phyloP scores from a whole-genome alignment of 2,797 vertebrate species.

The Melanogrammus aeglefinus region DNA sequence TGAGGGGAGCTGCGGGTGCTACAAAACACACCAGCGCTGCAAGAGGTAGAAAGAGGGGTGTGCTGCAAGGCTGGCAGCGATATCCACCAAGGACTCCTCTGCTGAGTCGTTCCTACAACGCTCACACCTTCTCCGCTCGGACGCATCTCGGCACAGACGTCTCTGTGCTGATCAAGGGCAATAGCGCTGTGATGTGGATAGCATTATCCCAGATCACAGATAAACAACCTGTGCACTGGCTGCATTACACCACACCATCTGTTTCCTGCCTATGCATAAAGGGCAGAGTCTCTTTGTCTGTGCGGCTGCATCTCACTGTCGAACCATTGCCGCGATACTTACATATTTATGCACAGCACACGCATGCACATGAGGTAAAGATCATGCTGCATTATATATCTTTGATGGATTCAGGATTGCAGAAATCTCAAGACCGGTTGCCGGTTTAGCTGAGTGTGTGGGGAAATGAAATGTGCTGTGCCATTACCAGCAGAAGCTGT shows the following conservation, averaged over 20 bases:
- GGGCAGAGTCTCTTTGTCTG: conserved; percentile 36
- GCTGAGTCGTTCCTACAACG: conserved; percentile 25
- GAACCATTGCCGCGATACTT: conserved; percentile 25
- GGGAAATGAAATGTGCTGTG: conserved; percentile 46
- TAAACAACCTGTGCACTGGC: conserved; percentile 59
- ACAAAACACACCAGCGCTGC: conserved; percentile 59
- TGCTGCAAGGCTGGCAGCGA: conserved; percentile 52
- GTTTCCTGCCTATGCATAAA: conserved; percentile 36
- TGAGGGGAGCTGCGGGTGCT: conserved; percentile 55
- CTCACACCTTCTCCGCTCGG: conserved; percentile 35
- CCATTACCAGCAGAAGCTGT: conserved; percentile 75
- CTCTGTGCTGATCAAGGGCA: conserved; percentile 29
- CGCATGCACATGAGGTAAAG: conserved; percentile 32
- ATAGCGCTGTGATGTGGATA: conserved; percentile 28
- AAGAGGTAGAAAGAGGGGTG: conserved; percentile 48
- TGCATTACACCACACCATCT: conserved; percentile 60
- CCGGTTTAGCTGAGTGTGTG: conserved; percentile 27
- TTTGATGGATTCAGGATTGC: neutral
- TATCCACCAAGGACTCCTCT: conserved; percentile 33
- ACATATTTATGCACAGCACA: conserved; percentile 18
- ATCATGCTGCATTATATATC: neutral
- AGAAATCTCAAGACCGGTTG: conserved; percentile 21
- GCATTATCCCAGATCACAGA: conserved; percentile 27
- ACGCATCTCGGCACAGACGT: conserved; percentile 27
- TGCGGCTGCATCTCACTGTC: conserved; percentile 44